Percentiles rank a stretch among this genome's conserved stretches.
Evolutionary conservation across 2,113 vertebrate species (phyloP).

Genomic region (Cnemophilus loriae): DNA sequence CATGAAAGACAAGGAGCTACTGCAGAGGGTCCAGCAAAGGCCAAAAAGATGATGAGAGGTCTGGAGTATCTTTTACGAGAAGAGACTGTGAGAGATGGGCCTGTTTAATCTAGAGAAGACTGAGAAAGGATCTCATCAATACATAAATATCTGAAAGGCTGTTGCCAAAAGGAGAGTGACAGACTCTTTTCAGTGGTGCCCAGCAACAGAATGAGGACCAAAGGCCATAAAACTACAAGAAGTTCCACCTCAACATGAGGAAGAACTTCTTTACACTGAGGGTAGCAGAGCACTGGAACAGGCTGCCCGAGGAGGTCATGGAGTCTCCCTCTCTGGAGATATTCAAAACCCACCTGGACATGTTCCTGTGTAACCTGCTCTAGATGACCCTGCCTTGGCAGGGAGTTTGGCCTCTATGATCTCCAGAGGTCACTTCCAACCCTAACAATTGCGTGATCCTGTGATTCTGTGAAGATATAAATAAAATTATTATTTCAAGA

Average conservation of each 20-base stretch:
- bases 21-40: not conserved
- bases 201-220: not conserved
- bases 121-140: not conserved
- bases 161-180: not conserved
- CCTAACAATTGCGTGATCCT: not conserved
- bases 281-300: not conserved
- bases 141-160: not conserved
- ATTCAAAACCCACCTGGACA: not conserved
- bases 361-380: not conserved
- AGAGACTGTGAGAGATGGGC: not conserved
- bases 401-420: too few relatives aligned
- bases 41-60: not conserved
- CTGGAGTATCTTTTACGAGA: not conserved
- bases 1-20: not conserved
- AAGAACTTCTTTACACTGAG: not conserved
- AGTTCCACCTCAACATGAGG: not conserved
- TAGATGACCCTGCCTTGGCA: not conserved
- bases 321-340: not conserved
- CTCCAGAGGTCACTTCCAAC: not conserved
- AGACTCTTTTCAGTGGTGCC: not conserved
- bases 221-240: not conserved
- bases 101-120: not conserved
- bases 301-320: not conserved
- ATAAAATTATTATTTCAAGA: not conserved
- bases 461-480: not conserved